phyloP scores from a whole-genome alignment of 2,797 vertebrate genomes.

The Philypnodon macrostomus region DNA sequence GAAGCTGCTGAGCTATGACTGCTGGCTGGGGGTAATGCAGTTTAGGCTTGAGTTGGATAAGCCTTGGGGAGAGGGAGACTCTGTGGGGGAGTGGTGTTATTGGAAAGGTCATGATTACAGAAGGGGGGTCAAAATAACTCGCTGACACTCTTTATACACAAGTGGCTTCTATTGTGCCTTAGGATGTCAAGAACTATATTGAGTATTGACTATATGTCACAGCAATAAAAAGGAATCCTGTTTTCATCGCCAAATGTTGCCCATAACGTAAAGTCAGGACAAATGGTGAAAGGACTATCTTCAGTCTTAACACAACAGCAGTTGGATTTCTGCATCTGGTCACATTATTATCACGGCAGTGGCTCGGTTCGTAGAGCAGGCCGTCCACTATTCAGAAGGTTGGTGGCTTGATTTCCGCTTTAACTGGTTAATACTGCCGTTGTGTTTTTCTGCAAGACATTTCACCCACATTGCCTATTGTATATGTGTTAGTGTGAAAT shows the following conservation, averaged over 20 bases:
- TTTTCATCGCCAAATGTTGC: constrained; percentile 70
- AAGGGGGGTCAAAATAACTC: constrained; percentile 81
- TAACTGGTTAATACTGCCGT: too few relatives aligned
- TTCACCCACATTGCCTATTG: too few relatives aligned
- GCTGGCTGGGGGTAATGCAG: constrained; percentile 69
- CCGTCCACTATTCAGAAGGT: too few relatives aligned
- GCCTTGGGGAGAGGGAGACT: constrained; percentile 72
- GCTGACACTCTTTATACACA: constrained; percentile 79
- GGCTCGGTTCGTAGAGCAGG: too few relatives aligned
- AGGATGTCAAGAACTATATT: constrained; percentile 80
- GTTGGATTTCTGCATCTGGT: constrained; percentile 8
- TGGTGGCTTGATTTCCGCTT: too few relatives aligned
- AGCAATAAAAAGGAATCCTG: constrained; percentile 80
- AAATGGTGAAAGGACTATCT: constrained; percentile 63
- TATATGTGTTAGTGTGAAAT: too few relatives aligned
- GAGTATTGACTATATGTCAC: constrained; percentile 83
- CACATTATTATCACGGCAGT: constrained; percentile 1
- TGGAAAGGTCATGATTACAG: constrained; percentile 84
- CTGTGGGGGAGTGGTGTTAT: constrained; percentile 77
- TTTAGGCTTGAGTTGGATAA: constrained; percentile 71
- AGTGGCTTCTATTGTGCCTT: constrained; percentile 74
- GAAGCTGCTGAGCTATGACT: constrained; percentile 76
- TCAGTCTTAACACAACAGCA: constrained; percentile 70
- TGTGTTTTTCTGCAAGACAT: too few relatives aligned
- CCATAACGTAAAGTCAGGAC: constrained; percentile 71